phyloP scores from a whole-genome alignment of 2,888 invertebrate genomes.

The Melinaea menophilus region DNA sequence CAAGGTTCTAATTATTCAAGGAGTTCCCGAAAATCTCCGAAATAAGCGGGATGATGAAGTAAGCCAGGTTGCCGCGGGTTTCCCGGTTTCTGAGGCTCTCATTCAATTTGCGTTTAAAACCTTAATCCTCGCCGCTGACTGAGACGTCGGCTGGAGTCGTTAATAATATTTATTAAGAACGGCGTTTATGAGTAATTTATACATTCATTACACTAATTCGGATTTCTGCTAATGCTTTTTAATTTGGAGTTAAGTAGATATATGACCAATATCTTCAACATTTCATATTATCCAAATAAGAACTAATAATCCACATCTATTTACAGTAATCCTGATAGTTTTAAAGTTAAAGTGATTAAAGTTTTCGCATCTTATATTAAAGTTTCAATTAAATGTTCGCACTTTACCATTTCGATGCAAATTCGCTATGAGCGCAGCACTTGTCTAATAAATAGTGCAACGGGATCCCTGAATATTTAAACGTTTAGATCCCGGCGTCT shows the following conservation, averaged over 20 bases:
- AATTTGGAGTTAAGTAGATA: neutral
- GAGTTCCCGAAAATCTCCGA: constrained; percentile 41
- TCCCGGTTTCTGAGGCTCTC: constrained; percentile 51
- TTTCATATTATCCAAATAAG: neutral
- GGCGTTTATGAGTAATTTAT: constrained; percentile 10
- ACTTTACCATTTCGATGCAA: constrained; percentile 70
- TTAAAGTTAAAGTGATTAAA: constrained; percentile 32
- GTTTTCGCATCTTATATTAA: constrained; percentile 43
- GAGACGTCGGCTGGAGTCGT: constrained; percentile 32
- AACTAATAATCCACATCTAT: neutral
- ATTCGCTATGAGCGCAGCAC: constrained; percentile 51
- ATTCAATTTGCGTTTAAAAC: constrained; percentile 63
- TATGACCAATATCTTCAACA: neutral
- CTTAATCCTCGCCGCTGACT: constrained; percentile 46
- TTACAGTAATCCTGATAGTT: neutral
- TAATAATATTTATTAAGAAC: constrained; percentile 28
- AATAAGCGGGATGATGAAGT: constrained; percentile 41
- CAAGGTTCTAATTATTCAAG: constrained; percentile 50
- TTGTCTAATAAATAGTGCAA: constrained; percentile 44
- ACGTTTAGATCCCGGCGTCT: constrained; percentile 8
- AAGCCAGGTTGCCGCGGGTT: constrained; percentile 42
- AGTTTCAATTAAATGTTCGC: constrained; percentile 67
- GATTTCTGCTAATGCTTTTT: neutral
- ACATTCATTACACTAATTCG: neutral
- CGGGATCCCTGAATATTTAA: constrained; percentile 30